phyloP scores from a whole-genome alignment of 2,888 invertebrate genomes.

The Drosophila peninsularis region DNA sequence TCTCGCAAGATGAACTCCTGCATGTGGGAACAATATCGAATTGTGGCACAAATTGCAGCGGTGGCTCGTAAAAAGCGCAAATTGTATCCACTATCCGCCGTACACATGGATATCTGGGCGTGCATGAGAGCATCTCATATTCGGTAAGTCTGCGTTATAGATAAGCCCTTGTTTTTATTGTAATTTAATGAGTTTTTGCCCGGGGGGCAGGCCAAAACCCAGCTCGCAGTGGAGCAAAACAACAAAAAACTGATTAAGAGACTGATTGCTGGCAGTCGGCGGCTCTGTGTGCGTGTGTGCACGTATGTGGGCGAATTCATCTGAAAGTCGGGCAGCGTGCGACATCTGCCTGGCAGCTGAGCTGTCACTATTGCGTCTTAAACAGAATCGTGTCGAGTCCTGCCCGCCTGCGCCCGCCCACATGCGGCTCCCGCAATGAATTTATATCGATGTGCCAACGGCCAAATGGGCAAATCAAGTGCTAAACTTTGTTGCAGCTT shows the following conservation, averaged over 20 bases:
- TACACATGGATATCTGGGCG: neutral
- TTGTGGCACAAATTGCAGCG: neutral
- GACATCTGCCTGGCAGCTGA: slow-evolving; percentile 32
- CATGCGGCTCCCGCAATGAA: neutral
- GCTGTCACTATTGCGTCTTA: slow-evolving; percentile 58
- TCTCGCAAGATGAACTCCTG: neutral
- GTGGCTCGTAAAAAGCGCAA: neutral
- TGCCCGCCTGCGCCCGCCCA: neutral
- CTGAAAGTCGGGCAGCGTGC: slow-evolving; percentile 17
- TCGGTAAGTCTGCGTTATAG: neutral
- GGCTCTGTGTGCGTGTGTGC: neutral
- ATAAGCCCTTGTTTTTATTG: slow-evolving; percentile 43
- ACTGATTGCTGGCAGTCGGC: slow-evolving; percentile 6
- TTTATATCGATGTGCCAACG: slow-evolving; percentile 32
- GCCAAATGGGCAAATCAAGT: slow-evolving; percentile 38
- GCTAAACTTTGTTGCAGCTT: slow-evolving; percentile 40
- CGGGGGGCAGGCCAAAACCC: slow-evolving; percentile 8
- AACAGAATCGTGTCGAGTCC: slow-evolving; percentile 54
- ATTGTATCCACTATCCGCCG: neutral
- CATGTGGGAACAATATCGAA: neutral
- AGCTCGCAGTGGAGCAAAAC: slow-evolving; percentile 14
- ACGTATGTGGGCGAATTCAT: slow-evolving; percentile 2
- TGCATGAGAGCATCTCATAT: slow-evolving; percentile 4
- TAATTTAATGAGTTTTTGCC: slow-evolving; percentile 71
- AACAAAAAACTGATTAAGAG: slow-evolving; percentile 28